Base-by-base conservation (phyloP, 2,888 invertebrate genomes). In the Tenthredo amoena region DNA sequence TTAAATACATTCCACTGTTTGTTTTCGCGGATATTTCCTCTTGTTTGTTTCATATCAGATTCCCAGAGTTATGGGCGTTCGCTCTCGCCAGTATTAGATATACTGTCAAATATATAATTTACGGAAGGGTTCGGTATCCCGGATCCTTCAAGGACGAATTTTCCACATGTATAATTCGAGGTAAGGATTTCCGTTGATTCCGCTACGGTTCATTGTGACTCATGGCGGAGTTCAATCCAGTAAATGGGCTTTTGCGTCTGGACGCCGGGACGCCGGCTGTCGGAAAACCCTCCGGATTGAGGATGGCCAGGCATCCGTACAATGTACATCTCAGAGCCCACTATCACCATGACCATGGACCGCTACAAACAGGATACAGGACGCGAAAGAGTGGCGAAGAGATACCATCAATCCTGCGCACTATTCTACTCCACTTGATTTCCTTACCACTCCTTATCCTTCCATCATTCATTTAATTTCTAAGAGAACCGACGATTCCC, bases 1-100 rank as follows among this genome's bases (percentile, higher is more conserved):
- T 55, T 77, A n/a, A 77, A 77, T 55, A 34, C 40, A 77, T 55
- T 77, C 34, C 18, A 34, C 50, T 55, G 34, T 34, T 50, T 50
- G 77, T 55, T 50, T 10, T 55, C n/a, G 55, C 15, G 55, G 5
- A 55, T 31, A 12, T 77, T 77, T 50, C 55, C 55, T 55, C 77
- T 55, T 77, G 77, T 50, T 77, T 77, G 77, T 77, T 77, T 77
- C 77, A 31, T 37, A 77, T 77, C 37, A 77, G 77, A 34, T 77
- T 9, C 10, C 21, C 50, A 77, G 34, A 77, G 55, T 77, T 77
- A 50, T 50, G 77, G 55, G 10, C 4, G 2, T 55, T 55, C 77
- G 9, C 55, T 55, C 31, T 77, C 77, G 47, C n/a, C 77, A n/a
- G 55, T 77, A 55, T 77, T 31, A 18, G 31, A 31, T 31, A 34